These are phyloP conservation scores for Albula glossodonta DNA, from an alignment of 2,113 vertebrate genomes.

Conservation along the genomic window DNA sequence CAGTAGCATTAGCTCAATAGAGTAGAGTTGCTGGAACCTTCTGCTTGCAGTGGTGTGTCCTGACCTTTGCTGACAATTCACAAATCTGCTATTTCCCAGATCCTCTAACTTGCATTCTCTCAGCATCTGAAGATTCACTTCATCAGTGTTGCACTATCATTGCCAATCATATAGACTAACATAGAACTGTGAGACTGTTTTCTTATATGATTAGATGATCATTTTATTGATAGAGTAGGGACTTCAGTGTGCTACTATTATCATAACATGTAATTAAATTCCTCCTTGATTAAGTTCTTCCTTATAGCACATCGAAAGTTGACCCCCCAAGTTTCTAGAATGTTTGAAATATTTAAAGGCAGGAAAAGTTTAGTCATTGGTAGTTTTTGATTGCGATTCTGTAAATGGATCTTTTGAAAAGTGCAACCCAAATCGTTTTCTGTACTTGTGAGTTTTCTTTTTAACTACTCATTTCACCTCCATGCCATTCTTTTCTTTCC, in stretches of 20 bases:
- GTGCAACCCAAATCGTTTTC: slow-evolving; percentile 49
- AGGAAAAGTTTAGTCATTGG: neutral
- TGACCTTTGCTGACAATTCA: neutral
- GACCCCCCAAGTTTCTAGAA: neutral
- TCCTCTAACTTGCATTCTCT: slow-evolving; percentile 23
- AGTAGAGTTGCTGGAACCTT: slow-evolving; percentile 35
- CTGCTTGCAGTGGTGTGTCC: slow-evolving; percentile 18
- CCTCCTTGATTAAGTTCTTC: neutral
- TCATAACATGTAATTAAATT: neutral
- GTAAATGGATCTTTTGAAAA: slow-evolving; percentile 27
- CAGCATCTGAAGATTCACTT: slow-evolving; percentile 23
- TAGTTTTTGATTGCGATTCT: neutral
- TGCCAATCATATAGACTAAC: neutral
- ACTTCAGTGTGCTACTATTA: neutral
- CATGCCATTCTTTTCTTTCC: slow-evolving; percentile 68
- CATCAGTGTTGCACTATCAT: slow-evolving; percentile 47
- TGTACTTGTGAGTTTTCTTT: slow-evolving; percentile 53
- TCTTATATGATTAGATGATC: neutral
- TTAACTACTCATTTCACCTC: slow-evolving; percentile 63
- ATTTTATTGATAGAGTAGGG: neutral
- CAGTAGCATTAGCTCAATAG: neutral
- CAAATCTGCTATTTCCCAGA: neutral
- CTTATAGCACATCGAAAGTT: neutral
- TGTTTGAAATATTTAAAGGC: neutral
- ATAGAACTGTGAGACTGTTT: slow-evolving; percentile 6